A percentile compares a stretch with the other conserved stretches of the same genome.
Evolutionary conservation across 2,888 invertebrate genomes (phyloP).

Genomic region (Perizoma flavofasciatum): DNA sequence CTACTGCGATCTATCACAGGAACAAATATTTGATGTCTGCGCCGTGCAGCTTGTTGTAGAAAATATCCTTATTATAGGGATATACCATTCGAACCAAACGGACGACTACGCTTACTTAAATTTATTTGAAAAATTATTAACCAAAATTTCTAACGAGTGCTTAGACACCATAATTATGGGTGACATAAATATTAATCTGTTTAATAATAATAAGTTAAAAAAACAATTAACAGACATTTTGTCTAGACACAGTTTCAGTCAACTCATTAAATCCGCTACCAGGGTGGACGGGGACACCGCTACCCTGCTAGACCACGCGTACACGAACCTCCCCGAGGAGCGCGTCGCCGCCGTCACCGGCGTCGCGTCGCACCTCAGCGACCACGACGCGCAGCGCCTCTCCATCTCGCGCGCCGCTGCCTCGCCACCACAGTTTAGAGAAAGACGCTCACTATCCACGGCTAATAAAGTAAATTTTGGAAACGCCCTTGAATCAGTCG

Average conservation of each 20-base stretch:
- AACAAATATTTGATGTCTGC: conserved; percentile 8
- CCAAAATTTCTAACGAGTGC: conserved; percentile 3
- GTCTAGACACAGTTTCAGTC: conserved; percentile 1
- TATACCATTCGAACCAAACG: conserved; percentile 6
- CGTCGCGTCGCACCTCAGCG: conserved; percentile 12
- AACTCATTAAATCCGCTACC: neutral
- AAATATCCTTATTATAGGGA: conserved; percentile 4
- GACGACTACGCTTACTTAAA: conserved; percentile 3
- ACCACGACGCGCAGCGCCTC: conserved; percentile 5
- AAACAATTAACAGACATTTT: neutral
- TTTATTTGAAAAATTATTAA: conserved; percentile 8
- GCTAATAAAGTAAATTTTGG: neutral
- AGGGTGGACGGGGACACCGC: conserved; percentile 4
- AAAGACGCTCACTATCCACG: neutral
- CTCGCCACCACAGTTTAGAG: neutral
- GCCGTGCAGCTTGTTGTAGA: conserved; percentile 6
- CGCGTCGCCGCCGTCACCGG: too few species aligned
- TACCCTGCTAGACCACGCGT: conserved; percentile 14
- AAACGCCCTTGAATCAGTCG: conserved; percentile 13
- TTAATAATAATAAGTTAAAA: neutral
- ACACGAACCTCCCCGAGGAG: conserved; percentile 11
- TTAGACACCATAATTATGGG: conserved; percentile 7
- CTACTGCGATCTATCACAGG: conserved; percentile 9
- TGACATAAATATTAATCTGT: conserved; percentile 2
- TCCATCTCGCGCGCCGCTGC: neutral